These are phyloP conservation scores for Petaurus breviceps DNA, from an alignment of 2,113 vertebrate genomes.

Conservation along the genomic window DNA sequence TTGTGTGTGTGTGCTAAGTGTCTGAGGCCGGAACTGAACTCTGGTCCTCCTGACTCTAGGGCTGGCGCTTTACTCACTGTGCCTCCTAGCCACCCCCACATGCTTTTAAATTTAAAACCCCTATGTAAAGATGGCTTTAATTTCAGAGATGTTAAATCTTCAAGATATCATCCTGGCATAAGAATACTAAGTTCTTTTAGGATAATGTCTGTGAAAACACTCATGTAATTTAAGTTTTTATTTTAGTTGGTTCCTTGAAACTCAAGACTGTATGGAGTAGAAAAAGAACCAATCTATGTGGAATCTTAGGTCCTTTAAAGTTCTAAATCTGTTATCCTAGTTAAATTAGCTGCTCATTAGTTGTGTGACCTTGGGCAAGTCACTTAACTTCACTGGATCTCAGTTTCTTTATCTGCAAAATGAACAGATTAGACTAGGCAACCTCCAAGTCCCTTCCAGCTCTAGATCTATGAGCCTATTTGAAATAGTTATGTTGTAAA, in stretches of 20 bases:
- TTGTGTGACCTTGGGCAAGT: background rate
- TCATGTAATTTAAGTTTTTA: background rate
- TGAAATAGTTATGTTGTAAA: background rate
- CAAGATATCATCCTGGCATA: background rate
- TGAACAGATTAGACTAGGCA: background rate
- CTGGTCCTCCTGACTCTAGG: too few species aligned
- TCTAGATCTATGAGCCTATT: background rate
- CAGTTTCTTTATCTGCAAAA: background rate
- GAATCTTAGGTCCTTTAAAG: background rate
- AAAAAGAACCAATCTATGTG: background rate
- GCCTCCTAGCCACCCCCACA: too few species aligned
- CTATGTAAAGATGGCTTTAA: background rate
- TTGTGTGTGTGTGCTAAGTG: too few species aligned
- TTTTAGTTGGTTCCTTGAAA: background rate
- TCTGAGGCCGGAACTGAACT: too few species aligned
- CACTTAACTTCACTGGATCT: background rate
- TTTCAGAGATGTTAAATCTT: background rate
- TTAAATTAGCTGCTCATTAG: background rate
- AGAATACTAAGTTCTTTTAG: background rate
- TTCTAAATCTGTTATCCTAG: background rate
- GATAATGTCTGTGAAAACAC: background rate
- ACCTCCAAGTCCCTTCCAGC: background rate
- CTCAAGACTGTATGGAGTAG: background rate
- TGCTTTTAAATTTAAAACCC: too few species aligned
- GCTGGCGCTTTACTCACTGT: too few species aligned